Evolutionary conservation across 1,140 invertebrate species (phyloP), one percentile per base, ranked within the genome.

Genomic region (Drosophila novamexicana): DNA sequence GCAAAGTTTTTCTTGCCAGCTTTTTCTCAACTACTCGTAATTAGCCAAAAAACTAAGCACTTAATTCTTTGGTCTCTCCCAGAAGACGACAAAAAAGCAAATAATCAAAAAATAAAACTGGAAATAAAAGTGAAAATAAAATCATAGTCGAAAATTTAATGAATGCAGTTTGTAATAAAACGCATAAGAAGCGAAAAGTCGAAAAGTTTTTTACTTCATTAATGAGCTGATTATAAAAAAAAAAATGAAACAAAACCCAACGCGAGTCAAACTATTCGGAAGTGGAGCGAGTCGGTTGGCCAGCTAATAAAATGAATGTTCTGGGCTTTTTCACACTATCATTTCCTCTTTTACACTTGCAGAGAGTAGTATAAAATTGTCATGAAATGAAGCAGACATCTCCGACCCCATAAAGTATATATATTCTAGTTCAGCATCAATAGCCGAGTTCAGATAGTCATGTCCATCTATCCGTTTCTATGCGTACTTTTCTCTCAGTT

Each of bases 41-140:
- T 85, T 82, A 82, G 67, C 61, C 57, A 63, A 59, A 54, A 73
- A 61, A 53, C 62, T 58, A 58, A 58, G 47, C 72, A 54, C 42
- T 76, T 65, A 37, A 77, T 65, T 74, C 40, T 59, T 40, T 44
- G 42, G 39, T 42, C 16, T 42, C 16, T 39, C 4, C 6, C 37
- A 22, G 1, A 32, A 29, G 4, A 29, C 22, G 22, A 29, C 22
- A 5, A 5, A 5, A 29, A 29, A 29, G 22, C 4, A 29, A 29
- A 29, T 29, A 29, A 29, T 29, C 18, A 29, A 29, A 32, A 47
- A 54, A 56, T 34, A 49, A 66, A 66, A 44, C 6, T 9, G 5
- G 4, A 36, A 39, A 57, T 16, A 65, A 54, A 64, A 54, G n/a
- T 52, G 32, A 47, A 67, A 59, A 44, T 37, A 61, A 73, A 68